Evolutionary conservation across 2,797 vertebrate genomes (phyloP).

Genomic region (Cossypha caffra): DNA sequence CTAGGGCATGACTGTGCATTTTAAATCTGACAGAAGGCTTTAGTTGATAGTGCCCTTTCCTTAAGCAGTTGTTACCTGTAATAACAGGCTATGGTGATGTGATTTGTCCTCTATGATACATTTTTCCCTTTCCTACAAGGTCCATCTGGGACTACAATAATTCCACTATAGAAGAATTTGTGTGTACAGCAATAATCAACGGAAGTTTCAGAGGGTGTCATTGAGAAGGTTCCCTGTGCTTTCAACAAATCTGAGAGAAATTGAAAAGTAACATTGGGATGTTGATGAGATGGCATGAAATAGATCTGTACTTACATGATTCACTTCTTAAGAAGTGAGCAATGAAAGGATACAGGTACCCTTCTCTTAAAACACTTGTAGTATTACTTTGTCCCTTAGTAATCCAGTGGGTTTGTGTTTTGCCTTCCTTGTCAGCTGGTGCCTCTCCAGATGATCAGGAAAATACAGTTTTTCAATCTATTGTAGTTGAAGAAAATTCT

Average conservation of each 20-base stretch:
- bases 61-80: background rate
- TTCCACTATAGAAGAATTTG: background rate
- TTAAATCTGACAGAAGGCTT: background rate
- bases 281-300: background rate
- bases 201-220: background rate
- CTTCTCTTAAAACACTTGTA: background rate
- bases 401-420: background rate
- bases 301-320: background rate
- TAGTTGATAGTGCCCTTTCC: background rate
- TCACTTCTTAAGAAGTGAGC: background rate
- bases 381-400: background rate
- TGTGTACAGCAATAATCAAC: too few relatives aligned
- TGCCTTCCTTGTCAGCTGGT: background rate
- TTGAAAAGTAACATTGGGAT: background rate
- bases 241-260: background rate
- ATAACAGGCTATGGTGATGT: background rate
- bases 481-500: background rate
- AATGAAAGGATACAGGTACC: background rate
- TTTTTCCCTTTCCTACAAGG: background rate
- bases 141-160: background rate
- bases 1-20: background rate
- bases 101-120: background rate
- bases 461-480: background rate
- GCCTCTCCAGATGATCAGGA: background rate
- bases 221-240: background rate